Conservation (phyloP, 2,888 invertebrate species). For the Pyralis farinalis region DNA sequence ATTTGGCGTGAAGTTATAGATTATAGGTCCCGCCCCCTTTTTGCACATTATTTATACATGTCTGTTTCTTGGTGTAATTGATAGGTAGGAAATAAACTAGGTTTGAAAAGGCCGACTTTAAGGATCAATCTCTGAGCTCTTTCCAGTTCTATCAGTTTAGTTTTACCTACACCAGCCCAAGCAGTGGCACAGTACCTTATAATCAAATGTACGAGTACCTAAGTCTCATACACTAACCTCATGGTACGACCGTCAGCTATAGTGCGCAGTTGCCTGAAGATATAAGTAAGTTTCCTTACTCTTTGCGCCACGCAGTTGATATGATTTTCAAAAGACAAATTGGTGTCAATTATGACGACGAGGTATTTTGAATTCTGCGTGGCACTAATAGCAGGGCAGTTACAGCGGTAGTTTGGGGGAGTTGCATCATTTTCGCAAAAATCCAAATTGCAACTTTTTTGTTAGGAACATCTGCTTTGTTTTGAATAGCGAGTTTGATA, state of each 20-base stretch:
- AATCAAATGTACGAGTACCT: slow-evolving; percentile 12
- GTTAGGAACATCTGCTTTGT: neutral
- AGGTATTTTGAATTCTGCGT: neutral
- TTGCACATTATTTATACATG: no score
- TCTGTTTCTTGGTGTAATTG: neutral
- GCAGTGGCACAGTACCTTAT: neutral
- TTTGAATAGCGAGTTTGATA: slow-evolving; percentile 7
- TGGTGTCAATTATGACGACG: neutral
- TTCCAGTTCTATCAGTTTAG: neutral
- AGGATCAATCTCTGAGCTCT: slow-evolving; percentile 1
- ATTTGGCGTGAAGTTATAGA: no score
- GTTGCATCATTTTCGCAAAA: neutral
- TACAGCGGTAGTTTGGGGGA: neutral
- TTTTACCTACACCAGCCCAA: neutral
- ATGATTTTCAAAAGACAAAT: neutral
- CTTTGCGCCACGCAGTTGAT: neutral
- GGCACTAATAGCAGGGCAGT: neutral
- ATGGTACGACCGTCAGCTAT: neutral
- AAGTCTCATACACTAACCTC: slow-evolving; percentile 19
- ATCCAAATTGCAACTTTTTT: neutral
- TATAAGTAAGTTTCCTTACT: neutral
- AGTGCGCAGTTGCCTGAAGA: neutral
- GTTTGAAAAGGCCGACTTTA: neutral
- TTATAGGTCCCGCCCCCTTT: no score
- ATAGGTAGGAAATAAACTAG: neutral